Evolutionary conservation across 1,140 invertebrate genomes (phyloP), one percentile per base, ranked within the genome.

Genomic region (Drosophila lini): DNA sequence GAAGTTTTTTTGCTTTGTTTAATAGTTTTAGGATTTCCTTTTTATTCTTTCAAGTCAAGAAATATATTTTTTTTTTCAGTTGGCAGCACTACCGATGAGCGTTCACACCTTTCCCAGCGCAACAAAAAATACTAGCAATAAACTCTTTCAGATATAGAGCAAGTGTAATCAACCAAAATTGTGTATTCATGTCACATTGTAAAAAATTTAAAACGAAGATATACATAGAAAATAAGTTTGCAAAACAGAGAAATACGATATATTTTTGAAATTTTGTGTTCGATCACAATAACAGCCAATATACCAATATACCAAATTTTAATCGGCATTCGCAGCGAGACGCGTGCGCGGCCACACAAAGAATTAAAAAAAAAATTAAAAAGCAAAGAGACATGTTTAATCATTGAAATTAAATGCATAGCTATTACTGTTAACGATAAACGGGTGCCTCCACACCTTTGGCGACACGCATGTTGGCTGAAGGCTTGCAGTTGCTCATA

Each of bases 281-380:
- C 34, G 48, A 40, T 10, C 3, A 28, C 22, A 28, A 11, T n/a
- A 31, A 7, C 31, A 40, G 28, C n/a, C n/a, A 15, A 16, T 16
- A 31, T 41, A 42, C n/a, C 8, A 41, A n/a, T 25, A 61, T 31
- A 40, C 25, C 6, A 40, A 62, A 19, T 40, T 57, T 5, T 28
- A 15, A 38, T 57, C 50, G 59, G 28, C 59, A 55, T 15, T 61
- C 59, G 7, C 59, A 40, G 47, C 5, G 25, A 48, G 15, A 48
- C 47, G 48, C 48, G 48, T 32, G 28, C n/a, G n/a, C n/a, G 28
- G 48, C 48, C 48, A 50, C 48, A 50, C 48, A 50, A 50, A 50
- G 48, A 32, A 28, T n/a, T 57, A 22, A 36, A 11, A 48, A 34
- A 22, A 28, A 11, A 50, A 34, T 13, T 50, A 42, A 57, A 41